Evolutionary conservation across 1,140 invertebrate species (phyloP).

Genomic region (Eurosta solidaginis): DNA sequence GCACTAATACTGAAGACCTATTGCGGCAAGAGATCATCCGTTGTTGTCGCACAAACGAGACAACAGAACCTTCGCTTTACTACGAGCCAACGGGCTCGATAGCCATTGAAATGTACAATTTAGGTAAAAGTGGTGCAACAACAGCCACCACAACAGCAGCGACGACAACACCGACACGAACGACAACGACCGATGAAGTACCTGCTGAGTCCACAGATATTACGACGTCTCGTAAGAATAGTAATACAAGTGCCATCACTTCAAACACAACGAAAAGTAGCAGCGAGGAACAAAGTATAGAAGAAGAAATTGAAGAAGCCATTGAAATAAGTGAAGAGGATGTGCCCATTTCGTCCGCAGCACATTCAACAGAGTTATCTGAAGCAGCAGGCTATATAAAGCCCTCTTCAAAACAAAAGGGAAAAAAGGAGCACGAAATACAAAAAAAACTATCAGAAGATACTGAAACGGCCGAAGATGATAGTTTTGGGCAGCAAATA

Average conservation of each 20-base stretch:
- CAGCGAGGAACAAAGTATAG: constrained; percentile 43
- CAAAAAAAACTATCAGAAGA: background rate
- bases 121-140: constrained; percentile 30
- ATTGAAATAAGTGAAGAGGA: constrained; percentile 50
- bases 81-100: constrained; percentile 55
- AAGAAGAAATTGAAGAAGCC: constrained; percentile 56
- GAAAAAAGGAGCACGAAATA: background rate
- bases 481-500: background rate
- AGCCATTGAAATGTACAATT: constrained; percentile 48
- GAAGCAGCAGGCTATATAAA: constrained; percentile 39
- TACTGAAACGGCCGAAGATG: background rate
- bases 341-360: background rate
- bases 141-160: constrained; percentile 36
- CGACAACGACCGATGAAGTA: constrained; percentile 27
- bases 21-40: constrained; percentile 45
- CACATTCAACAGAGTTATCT: constrained; percentile 37
- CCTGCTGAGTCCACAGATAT: constrained; percentile 29
- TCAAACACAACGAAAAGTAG: constrained; percentile 30
- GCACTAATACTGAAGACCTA: constrained; percentile 49
- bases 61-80: constrained; percentile 47
- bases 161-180: background rate
- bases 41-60: constrained; percentile 46
- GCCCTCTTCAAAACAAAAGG: constrained; percentile 4
- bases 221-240: constrained; percentile 24
- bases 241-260: constrained; percentile 24